A percentile compares a stretch with the other conserved stretches of the same genome.
Conservation (phyloP, 1,140 invertebrate species). For the Nasonia longicornis region DNA sequence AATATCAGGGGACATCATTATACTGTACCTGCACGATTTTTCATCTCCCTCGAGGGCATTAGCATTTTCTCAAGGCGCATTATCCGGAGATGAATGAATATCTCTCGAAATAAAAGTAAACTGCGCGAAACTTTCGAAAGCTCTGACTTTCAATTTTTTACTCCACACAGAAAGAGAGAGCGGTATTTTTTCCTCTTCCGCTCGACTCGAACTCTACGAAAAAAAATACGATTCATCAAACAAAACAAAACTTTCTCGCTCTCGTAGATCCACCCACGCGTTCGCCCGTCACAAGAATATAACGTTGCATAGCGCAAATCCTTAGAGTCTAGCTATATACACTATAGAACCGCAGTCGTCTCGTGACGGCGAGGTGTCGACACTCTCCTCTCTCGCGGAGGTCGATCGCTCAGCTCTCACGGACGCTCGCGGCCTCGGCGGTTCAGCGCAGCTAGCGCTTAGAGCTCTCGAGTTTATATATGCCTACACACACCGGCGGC, state of each 20-base stretch:
- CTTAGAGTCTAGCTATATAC: background rate
- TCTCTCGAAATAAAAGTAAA: background rate
- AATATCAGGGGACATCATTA: slow-evolving; percentile 39
- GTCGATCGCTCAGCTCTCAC: slow-evolving; percentile 51
- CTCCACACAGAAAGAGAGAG: too few relatives aligned
- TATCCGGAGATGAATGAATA: slow-evolving; percentile 31
- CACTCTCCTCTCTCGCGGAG: slow-evolving; percentile 47
- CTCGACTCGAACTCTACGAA: too few relatives aligned
- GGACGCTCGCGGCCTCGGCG: slow-evolving; percentile 51
- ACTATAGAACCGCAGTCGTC: background rate
- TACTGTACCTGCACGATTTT: background rate
- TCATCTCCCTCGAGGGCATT: slow-evolving; percentile 26
- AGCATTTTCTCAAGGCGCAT: slow-evolving; percentile 20
- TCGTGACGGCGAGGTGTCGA: slow-evolving; percentile 44
- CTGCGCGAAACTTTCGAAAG: too few relatives aligned
- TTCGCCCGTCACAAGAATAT: too few relatives aligned
- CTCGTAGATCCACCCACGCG: too few relatives aligned
- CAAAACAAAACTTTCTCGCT: too few relatives aligned
- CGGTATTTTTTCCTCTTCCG: too few relatives aligned
- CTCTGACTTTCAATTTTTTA: too few relatives aligned
- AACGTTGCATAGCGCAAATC: too few relatives aligned
- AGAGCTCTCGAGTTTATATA: too few relatives aligned
- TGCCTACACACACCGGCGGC: background rate
- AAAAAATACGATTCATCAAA: too few relatives aligned
- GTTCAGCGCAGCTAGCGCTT: background rate